Percentiles rank a stretch among this genome's conserved stretches.
These are phyloP conservation scores for Tetragnatha montana DNA, from an alignment of 2,888 invertebrate species.

Conservation along the genomic window DNA sequence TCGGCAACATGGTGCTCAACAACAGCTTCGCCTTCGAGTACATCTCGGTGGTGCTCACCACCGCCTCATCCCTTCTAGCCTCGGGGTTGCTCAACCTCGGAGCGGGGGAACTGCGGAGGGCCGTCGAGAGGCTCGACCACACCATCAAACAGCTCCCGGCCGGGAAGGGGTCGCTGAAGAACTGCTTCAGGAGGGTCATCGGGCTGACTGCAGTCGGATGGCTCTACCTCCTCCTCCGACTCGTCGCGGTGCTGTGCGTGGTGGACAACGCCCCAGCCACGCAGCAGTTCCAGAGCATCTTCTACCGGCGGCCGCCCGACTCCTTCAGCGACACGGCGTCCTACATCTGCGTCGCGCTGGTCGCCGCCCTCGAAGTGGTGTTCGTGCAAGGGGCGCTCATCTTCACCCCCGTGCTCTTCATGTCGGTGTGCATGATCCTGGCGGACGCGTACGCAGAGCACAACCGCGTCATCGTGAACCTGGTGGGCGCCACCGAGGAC, in stretches of 20 bases:
- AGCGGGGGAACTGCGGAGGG: slow-evolving; percentile 42
- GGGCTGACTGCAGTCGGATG: slow-evolving; percentile 61
- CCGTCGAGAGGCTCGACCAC: slow-evolving; percentile 55
- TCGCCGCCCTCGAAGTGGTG: slow-evolving; percentile 61
- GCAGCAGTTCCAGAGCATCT: slow-evolving; percentile 62
- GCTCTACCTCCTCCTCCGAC: slow-evolving; percentile 52
- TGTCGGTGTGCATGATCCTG: slow-evolving; percentile 71
- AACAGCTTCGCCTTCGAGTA: slow-evolving; percentile 66
- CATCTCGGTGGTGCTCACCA: slow-evolving; percentile 67
- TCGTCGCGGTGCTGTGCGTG: slow-evolving; percentile 56
- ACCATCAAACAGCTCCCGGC: slow-evolving; percentile 60
- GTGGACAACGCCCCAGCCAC: slow-evolving; percentile 66
- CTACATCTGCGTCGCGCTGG: slow-evolving; percentile 65
- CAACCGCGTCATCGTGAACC: slow-evolving; percentile 61
- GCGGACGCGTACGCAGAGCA: slow-evolving; percentile 68
- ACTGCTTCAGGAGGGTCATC: slow-evolving; percentile 46
- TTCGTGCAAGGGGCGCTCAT: slow-evolving; percentile 71
- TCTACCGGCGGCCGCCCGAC: slow-evolving; percentile 59
- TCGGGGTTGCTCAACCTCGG: slow-evolving; percentile 47
- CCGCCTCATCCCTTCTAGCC: slow-evolving; percentile 52
- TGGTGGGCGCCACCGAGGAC: slow-evolving; percentile 47
- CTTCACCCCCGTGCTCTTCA: slow-evolving; percentile 70
- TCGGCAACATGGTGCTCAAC: slow-evolving; percentile 62
- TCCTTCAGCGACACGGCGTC: slow-evolving; percentile 30
- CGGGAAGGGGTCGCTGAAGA: slow-evolving; percentile 43